Percentiles rank a stretch among this genome's conserved stretches.
phyloP scores from a whole-genome alignment of 2,113 vertebrate genomes.

The Zosterops hypoxanthus region DNA sequence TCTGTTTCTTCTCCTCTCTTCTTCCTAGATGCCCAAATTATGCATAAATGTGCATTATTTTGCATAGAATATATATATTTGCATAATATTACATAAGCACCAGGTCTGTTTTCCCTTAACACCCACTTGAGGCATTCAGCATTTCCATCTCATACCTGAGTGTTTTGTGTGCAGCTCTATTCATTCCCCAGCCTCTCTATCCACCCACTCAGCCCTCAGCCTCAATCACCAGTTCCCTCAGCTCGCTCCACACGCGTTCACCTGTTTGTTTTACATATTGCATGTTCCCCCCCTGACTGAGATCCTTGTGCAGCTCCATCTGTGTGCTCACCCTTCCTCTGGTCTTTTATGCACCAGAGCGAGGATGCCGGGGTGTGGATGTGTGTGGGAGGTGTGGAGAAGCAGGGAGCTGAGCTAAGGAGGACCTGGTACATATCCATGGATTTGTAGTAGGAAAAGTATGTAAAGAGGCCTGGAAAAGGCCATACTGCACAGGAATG shows the following conservation, averaged over 20 bases:
- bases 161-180: neutral
- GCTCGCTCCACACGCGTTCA: neutral
- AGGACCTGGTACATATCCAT: neutral
- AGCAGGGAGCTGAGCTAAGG: neutral
- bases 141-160: constrained; percentile 41
- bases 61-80: constrained; percentile 40
- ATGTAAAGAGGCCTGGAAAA: neutral
- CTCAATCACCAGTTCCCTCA: neutral
- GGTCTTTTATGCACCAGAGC: neutral
- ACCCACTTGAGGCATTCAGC: constrained; percentile 21
- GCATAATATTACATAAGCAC: constrained; percentile 47
- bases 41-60: constrained; percentile 33
- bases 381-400: neutral
- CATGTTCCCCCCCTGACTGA: neutral
- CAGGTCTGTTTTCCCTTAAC: constrained; percentile 34
- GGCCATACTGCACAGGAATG: neutral
- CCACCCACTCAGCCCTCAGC: constrained; percentile 39
- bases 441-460: neutral
- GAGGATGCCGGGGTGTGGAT: neutral
- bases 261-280: constrained; percentile 22
- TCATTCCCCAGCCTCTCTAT: constrained; percentile 20
- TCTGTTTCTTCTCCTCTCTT: neutral
- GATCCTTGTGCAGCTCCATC: neutral
- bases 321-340: neutral
- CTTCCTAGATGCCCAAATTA: neutral